These are phyloP conservation scores for Lytechinus pictus DNA, from an alignment of 35 echinoderm and acorn worm species.

Conservation along the genomic window DNA sequence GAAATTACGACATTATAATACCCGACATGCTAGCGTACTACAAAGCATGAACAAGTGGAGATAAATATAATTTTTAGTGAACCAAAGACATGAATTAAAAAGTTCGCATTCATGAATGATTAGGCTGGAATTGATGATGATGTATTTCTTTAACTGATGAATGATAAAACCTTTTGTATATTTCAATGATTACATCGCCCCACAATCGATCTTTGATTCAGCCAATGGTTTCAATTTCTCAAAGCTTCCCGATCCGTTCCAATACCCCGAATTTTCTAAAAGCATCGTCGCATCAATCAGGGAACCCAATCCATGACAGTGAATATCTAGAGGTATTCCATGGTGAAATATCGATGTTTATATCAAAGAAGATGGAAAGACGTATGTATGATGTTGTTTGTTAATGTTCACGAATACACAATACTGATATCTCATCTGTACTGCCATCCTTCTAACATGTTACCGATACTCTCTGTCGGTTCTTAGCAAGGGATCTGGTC, in stretches of 20 bases:
- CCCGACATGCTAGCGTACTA: no score
- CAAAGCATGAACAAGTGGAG: no score
- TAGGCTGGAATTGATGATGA: no score
- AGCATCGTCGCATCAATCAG: background rate
- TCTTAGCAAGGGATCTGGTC: background rate
- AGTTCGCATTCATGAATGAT: no score
- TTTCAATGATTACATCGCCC: background rate
- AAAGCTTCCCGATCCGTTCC: background rate
- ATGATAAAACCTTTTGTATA: background rate
- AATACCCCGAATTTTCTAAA: background rate
- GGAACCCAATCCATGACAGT: background rate
- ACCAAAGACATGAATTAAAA: no score
- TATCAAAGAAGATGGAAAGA: background rate
- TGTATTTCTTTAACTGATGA: no score
- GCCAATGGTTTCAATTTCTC: background rate
- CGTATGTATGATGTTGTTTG: constrained; percentile 8
- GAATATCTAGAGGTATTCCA: constrained; percentile 12
- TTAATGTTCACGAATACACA: constrained; percentile 29
- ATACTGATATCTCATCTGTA: background rate
- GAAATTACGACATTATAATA: no score
- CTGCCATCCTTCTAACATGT: background rate
- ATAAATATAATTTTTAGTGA: no score
- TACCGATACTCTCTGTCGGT: background rate
- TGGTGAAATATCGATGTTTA: constrained; percentile 25
- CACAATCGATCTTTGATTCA: background rate